phyloP scores from a whole-genome alignment of 2,797 vertebrate genomes.

The Picus viridis region DNA sequence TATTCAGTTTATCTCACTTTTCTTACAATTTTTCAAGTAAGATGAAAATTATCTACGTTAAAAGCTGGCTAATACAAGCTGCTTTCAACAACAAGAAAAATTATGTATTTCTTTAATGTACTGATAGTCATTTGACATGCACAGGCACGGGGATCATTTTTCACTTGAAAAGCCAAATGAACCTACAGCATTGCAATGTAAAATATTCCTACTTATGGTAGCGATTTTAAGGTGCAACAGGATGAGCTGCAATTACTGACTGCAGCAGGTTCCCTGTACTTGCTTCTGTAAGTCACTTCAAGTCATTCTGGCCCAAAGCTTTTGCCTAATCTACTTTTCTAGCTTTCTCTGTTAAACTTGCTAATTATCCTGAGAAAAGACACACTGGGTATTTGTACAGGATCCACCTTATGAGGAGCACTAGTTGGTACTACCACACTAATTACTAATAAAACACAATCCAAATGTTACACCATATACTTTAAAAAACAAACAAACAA shows the following conservation, averaged over 20 bases:
- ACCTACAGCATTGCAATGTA: not conserved
- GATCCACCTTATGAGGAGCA: not conserved
- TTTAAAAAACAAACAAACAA: not conserved
- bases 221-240: not conserved
- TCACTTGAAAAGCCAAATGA: not conserved
- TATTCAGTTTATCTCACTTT: not conserved
- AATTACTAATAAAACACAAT: conserved; percentile 18
- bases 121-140: not conserved
- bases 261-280: not conserved
- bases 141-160: not conserved
- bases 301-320: not conserved
- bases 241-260: not conserved
- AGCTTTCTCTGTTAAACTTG: not conserved
- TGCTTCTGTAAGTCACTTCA: not conserved
- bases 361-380: not conserved
- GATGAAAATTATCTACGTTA: not conserved
- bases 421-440: not conserved
- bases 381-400: not conserved
- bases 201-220: not conserved
- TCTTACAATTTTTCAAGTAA: not conserved
- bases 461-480: conserved; percentile 23
- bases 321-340: not conserved
- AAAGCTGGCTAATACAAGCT: not conserved
- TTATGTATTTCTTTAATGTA: not conserved
- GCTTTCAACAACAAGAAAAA: not conserved